Percentiles rank a stretch among this genome's conserved stretches.
Evolutionary conservation across 2,113 vertebrate species (phyloP).

Genomic region (Microtus pennsylvanicus): DNA sequence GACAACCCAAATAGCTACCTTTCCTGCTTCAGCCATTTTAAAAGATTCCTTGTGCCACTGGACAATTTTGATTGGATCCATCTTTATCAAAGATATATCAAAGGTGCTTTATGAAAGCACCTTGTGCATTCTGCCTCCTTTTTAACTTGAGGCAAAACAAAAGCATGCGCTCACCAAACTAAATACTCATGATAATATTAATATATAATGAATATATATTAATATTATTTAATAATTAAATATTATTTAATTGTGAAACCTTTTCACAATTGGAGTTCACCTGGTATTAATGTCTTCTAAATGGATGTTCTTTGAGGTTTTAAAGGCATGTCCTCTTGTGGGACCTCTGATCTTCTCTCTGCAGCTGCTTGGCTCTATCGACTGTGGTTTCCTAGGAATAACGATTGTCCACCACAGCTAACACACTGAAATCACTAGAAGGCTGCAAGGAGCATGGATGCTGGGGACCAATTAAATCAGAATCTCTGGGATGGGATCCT

Average conservation of each 20-base stretch:
- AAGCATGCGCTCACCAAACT: neutral
- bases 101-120: neutral
- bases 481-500: neutral
- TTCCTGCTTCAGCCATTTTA: neutral
- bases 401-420: neutral
- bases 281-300: neutral
- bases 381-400: neutral
- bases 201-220: neutral
- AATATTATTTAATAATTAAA: no score
- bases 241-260: neutral
- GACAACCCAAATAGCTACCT: neutral
- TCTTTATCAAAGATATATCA: neutral
- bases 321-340: neutral
- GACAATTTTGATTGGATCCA: neutral
- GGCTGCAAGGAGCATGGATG: neutral
- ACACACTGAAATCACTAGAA: neutral
- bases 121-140: neutral
- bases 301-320: neutral
- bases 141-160: neutral
- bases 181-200: neutral
- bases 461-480: slow-evolving; percentile 1
- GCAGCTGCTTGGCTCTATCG: neutral
- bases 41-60: neutral
- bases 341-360: neutral
- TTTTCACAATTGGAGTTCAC: neutral